Evolutionary conservation across 2,113 vertebrate genomes (phyloP), one percentile per base, ranked within the genome.

Genomic region (Scartelaos histophorus): DNA sequence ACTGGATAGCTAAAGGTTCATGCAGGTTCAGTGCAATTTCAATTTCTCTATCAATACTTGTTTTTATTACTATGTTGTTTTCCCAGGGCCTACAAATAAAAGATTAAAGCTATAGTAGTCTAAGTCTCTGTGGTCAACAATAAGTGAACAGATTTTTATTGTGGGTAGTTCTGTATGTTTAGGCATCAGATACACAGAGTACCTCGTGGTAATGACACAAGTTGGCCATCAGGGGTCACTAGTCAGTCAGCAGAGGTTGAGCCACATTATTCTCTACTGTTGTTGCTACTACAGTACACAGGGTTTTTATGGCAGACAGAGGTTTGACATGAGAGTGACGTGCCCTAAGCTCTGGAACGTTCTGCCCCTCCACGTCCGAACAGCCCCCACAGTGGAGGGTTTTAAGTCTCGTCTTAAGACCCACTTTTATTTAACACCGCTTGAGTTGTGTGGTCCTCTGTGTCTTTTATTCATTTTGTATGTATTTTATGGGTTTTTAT

Each of bases 181-280:
- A 57, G 21, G 21, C n/a, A 13, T 25, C 56, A 38, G 5, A 38
- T 38, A 38, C 35, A 38, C 35, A 7, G 22, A 13, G 57, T 29
- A 4, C 49, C 49, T 17, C 15, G 34, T 13, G 10, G 67, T 71
- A 49, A 45, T 69, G 12, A 4, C 72, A 46, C 0, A 13, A 1
- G 29, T 61, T 0, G 22, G 2, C 82, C 89, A 74, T 78, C 73
- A 90, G 88, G 73, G 51, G 87, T 87, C 88, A 67, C 25, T 17
- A 17, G 5, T 67, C 75, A 71, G 71, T 19, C 49, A 51, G 34
- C 56, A 25, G 61, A 61, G 69, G 19, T 21, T 54, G n/a, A 54
- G 51, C 7, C 49, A 3, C 19, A 19, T n/a, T 54, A 0, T 46
- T 3, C 19, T 22, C 25, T 17, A 7, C 19, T 17, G 15, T 1